Evolutionary conservation across 2,797 vertebrate genomes (phyloP).

Genomic region (Macroramphosus scolopax): DNA sequence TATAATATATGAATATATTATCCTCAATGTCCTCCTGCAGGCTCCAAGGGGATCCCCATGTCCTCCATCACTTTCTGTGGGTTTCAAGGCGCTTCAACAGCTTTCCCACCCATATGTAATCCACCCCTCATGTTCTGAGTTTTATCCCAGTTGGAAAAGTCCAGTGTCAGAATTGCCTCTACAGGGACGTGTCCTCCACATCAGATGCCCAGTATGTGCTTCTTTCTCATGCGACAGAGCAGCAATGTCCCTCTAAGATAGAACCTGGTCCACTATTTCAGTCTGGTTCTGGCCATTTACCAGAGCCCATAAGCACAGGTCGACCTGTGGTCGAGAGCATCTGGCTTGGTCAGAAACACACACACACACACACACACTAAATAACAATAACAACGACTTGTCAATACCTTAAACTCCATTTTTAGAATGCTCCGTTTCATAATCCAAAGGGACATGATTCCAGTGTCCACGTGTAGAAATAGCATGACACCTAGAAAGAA

Average conservation of each 20-base stretch:
- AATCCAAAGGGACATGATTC: constrained; percentile 42
- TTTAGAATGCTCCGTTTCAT: constrained; percentile 29
- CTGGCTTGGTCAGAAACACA: background rate
- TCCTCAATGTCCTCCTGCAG: too few species aligned
- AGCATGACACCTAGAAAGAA: constrained; percentile 33
- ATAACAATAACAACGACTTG: background rate
- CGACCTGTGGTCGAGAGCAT: background rate
- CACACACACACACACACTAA: background rate
- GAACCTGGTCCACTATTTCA: background rate
- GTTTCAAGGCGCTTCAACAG: too few species aligned
- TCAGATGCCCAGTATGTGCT: too few species aligned
- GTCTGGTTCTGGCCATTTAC: background rate
- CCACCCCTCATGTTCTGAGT: too few species aligned
- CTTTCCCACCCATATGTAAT: too few species aligned
- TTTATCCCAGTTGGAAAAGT: background rate
- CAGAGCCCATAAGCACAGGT: background rate
- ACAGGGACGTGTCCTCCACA: too few species aligned
- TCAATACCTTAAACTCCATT: constrained; percentile 61
- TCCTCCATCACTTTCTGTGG: too few species aligned
- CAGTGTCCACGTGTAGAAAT: constrained; percentile 4
- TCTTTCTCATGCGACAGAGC: too few species aligned
- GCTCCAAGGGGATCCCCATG: too few species aligned
- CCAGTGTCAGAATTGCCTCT: constrained; percentile 5
- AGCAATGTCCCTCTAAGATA: background rate
- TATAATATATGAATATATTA: too few species aligned